Percentiles rank a stretch among this genome's conserved stretches.
phyloP scores from a whole-genome alignment of 2,888 invertebrate genomes.

The Drosophila quinaria region DNA sequence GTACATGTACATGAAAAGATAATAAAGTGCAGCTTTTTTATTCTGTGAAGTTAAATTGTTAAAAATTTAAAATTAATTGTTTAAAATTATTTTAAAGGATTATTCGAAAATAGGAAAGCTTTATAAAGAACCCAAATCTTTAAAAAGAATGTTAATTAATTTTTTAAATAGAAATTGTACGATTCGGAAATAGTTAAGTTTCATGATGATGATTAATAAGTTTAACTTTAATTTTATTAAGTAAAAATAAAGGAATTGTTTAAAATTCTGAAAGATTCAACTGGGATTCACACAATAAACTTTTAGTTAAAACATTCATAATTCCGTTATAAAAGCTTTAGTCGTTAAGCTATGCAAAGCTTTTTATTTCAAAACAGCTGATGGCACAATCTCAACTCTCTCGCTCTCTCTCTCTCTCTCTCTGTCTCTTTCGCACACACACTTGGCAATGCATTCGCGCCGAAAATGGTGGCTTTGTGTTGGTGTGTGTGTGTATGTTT shows the following conservation, averaged over 20 bases:
- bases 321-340: constrained; percentile 6
- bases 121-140: no score
- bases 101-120: background rate
- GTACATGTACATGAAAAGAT: background rate
- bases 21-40: no score
- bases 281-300: background rate
- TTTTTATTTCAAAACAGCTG: constrained; percentile 34
- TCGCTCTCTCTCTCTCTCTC: constrained; percentile 4
- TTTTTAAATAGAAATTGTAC: no score
- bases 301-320: background rate
- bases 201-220: no score
- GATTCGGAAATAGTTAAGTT: no score
- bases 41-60: no score
- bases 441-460: constrained; percentile 5
- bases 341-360: background rate
- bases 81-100: background rate
- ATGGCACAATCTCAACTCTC: background rate
- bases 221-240: no score
- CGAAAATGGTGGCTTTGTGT: constrained; percentile 20
- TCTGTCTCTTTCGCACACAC: constrained; percentile 7
- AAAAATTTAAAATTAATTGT: background rate
- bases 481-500: constrained; percentile 7
- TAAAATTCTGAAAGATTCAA: background rate
- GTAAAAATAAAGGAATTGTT: background rate
- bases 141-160: no score